phyloP scores from a whole-genome alignment of 1,140 invertebrate species.

The Anastatus disparis region DNA sequence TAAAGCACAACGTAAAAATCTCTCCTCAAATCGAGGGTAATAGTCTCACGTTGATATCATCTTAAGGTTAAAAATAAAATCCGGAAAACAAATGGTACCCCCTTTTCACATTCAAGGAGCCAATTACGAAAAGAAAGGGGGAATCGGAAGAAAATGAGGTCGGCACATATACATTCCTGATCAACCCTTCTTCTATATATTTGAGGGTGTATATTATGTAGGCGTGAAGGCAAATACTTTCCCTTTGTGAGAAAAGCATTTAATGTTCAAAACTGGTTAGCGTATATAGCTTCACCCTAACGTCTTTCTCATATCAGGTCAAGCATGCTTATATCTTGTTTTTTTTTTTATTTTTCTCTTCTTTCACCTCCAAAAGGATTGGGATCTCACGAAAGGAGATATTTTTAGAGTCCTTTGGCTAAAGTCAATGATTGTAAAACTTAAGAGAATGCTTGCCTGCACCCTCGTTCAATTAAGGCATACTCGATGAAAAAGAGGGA shows the following conservation, averaged over 20 bases:
- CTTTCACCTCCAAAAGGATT: slow-evolving; percentile 10
- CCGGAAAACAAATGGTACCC: no score
- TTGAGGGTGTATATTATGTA: not conserved
- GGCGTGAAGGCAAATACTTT: not conserved
- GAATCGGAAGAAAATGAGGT: slow-evolving; percentile 30
- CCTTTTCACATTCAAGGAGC: no score
- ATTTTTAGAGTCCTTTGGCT: slow-evolving; percentile 36
- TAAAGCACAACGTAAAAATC: not conserved
- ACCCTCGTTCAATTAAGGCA: slow-evolving; percentile 1
- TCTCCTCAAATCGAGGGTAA: not conserved
- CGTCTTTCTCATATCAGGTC: not conserved
- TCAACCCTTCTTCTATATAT: slow-evolving; percentile 1
- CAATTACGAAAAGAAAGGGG: no score
- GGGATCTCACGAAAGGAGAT: not conserved
- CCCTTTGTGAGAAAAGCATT: slow-evolving; percentile 1
- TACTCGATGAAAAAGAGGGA: not conserved
- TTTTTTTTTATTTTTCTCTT: no score
- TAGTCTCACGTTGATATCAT: not conserved
- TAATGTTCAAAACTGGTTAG: slow-evolving; percentile 30
- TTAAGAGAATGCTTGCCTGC: not conserved
- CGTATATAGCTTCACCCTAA: not conserved
- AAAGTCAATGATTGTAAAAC: slow-evolving; percentile 1
- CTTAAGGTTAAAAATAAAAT: slow-evolving; percentile 33
- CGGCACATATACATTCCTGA: slow-evolving; percentile 14
- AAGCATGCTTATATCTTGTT: no score